These are phyloP conservation scores for Mormyrops attenuatus DNA, from an alignment of 2,797 vertebrate species.

Conservation along the genomic window DNA sequence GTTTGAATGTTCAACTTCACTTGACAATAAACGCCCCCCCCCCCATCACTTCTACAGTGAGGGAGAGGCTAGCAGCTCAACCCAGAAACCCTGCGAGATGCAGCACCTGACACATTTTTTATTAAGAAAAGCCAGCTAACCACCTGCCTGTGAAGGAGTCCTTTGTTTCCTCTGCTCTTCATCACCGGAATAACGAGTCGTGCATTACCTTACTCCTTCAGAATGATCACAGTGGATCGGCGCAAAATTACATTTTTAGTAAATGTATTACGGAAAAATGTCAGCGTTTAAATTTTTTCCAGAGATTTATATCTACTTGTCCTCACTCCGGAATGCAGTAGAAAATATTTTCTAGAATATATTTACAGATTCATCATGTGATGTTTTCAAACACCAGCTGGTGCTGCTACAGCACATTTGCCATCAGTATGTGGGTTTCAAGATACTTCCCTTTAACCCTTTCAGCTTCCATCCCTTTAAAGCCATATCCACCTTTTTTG, in stretches of 20 bases:
- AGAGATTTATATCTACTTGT: background rate
- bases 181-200: background rate
- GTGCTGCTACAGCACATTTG: background rate
- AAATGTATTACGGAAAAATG: background rate
- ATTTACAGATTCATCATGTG: background rate
- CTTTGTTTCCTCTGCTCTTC: background rate
- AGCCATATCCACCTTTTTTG: background rate
- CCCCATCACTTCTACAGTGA: background rate
- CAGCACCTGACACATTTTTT: background rate
- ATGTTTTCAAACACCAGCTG: constrained; percentile 1
- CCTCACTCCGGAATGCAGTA: background rate
- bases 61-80: background rate
- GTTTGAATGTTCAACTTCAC: background rate
- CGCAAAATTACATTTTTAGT: background rate
- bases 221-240: background rate
- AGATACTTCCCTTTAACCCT: background rate
- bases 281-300: background rate
- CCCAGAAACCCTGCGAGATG: background rate
- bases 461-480: background rate
- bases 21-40: background rate
- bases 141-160: background rate
- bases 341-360: background rate
- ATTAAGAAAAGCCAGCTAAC: background rate
- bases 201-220: background rate
- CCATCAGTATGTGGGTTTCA: background rate